Conservation (phyloP, 2,888 invertebrate genomes). For the Caenorhabditis becei region DNA sequence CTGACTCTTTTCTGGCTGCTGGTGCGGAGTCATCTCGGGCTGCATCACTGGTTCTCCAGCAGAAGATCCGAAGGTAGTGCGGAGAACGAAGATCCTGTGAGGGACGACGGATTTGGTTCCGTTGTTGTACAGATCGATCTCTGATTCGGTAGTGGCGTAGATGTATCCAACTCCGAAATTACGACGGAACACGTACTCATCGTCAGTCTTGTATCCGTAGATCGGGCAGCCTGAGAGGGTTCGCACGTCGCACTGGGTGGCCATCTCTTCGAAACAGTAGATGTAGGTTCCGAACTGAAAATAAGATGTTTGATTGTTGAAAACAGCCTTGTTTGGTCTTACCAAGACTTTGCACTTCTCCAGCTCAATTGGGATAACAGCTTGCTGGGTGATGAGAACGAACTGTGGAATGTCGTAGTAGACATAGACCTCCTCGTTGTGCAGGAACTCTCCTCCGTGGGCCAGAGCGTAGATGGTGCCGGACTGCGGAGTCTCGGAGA, state of each 20-base stretch:
- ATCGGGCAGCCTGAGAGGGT: slow-evolving; percentile 65
- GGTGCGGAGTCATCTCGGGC: slow-evolving; percentile 59
- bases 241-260: slow-evolving; percentile 61
- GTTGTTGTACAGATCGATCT: slow-evolving; percentile 61
- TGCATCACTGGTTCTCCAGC: slow-evolving; percentile 22
- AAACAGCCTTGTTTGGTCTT: slow-evolving; percentile 5
- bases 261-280: slow-evolving; percentile 66
- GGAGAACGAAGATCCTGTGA: slow-evolving; percentile 53
- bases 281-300: slow-evolving; percentile 70
- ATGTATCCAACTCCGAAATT: slow-evolving; percentile 63
- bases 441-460: slow-evolving; percentile 68
- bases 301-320: neutral
- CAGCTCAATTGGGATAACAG: slow-evolving; percentile 64
- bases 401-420: slow-evolving; percentile 68
- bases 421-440: slow-evolving; percentile 67
- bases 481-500: slow-evolving; percentile 58
- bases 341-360: slow-evolving; percentile 71
- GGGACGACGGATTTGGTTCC: slow-evolving; percentile 61
- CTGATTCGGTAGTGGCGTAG: slow-evolving; percentile 62
- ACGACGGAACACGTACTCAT: slow-evolving; percentile 59
- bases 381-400: slow-evolving; percentile 61
- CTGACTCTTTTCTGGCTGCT: slow-evolving; percentile 37
- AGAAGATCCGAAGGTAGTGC: slow-evolving; percentile 34
- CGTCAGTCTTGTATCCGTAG: slow-evolving; percentile 57
- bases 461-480: slow-evolving; percentile 67